These are phyloP conservation scores for Cassiopea xamachana DNA, from an alignment of 30 jellyfish, hydroid and myxozoan species.

Conservation along the genomic window DNA sequence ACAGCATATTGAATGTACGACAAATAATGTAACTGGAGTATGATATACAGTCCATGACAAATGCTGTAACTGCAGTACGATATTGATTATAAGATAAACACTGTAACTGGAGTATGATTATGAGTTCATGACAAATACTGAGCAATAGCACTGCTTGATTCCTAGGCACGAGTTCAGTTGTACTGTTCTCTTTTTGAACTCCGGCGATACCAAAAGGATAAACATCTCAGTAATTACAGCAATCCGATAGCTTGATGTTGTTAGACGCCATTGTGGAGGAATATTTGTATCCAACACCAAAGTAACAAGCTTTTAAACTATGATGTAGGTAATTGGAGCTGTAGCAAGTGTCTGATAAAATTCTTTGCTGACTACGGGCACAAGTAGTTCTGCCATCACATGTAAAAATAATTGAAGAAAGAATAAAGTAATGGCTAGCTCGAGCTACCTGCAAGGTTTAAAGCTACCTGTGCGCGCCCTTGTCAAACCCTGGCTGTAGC, in stretches of 20 bases:
- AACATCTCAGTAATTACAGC: neutral
- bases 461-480: too few species aligned
- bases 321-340: neutral
- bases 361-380: too few species aligned
- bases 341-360: neutral
- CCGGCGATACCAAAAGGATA: neutral
- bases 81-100: too few species aligned
- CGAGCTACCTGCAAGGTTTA: neutral
- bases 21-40: too few species aligned
- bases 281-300: neutral
- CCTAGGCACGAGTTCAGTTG: neutral
- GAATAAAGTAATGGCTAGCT: neutral
- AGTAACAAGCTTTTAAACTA: neutral
- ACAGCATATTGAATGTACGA: too few species aligned
- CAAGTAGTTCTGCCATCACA: too few species aligned
- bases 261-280: neutral
- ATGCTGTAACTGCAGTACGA: too few species aligned
- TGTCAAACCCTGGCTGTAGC: too few species aligned
- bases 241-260: neutral
- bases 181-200: neutral
- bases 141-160: neutral
- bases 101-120: too few species aligned
- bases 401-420: too few species aligned
- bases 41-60: too few species aligned
- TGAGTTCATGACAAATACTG: too few species aligned